A percentile compares a stretch with the other conserved stretches of the same genome.
phyloP scores from a whole-genome alignment of 2,113 vertebrate species.

The Empidonax alnorum region DNA sequence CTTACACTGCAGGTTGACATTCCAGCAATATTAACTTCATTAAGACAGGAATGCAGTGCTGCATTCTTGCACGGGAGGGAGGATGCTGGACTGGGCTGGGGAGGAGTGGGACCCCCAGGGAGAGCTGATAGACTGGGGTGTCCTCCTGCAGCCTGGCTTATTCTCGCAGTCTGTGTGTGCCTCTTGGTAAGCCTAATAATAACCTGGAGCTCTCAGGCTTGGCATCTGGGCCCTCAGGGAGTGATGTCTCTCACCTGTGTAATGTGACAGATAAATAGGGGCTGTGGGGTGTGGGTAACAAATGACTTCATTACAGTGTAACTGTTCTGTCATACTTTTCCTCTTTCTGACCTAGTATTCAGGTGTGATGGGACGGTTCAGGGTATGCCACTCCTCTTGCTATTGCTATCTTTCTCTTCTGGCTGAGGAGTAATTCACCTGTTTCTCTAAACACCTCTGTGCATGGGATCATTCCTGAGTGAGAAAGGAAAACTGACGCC shows the following conservation, averaged over 20 bases:
- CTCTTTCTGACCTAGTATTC: not conserved
- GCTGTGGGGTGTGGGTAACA: not conserved
- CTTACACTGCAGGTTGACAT: conserved; percentile 77
- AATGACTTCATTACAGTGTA: not conserved
- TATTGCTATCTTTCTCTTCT: not conserved
- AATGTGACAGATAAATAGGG: not conserved
- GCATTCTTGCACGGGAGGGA: conserved; percentile 76
- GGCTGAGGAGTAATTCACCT: not conserved
- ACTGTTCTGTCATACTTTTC: not conserved
- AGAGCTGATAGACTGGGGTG: not conserved
- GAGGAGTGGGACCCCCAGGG: not conserved
- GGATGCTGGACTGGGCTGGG: not conserved
- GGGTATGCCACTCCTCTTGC: rapidly evolving
- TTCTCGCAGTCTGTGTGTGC: not conserved
- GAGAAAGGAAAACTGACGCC: not conserved
- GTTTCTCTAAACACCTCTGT: not conserved
- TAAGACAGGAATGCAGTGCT: conserved; percentile 84
- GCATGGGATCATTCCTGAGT: not conserved
- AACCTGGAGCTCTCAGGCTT: not conserved
- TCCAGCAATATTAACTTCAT: conserved; percentile 88
- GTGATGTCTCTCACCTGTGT: not conserved
- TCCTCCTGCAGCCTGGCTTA: not conserved
- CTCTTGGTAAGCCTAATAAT: not conserved
- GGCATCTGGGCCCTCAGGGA: not conserved
- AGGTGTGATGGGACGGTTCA: not conserved